These are phyloP conservation scores for Cepaea hortensis DNA, from an alignment of 2,888 invertebrate species.

Conservation along the genomic window DNA sequence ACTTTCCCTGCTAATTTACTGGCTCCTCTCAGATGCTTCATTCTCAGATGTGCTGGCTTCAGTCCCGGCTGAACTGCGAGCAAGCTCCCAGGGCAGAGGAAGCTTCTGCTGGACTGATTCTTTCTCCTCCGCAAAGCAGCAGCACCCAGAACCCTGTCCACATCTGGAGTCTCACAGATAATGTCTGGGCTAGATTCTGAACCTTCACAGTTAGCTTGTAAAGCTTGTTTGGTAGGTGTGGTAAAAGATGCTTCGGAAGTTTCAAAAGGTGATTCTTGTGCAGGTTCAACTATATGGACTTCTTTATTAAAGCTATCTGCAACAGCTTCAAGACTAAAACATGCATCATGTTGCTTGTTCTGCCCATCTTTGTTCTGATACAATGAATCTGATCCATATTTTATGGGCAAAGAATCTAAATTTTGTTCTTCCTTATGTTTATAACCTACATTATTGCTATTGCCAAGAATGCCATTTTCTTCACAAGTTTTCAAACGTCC, in stretches of 20 bases:
- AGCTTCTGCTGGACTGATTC: conserved; percentile 58
- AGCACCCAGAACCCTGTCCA: conserved; percentile 44
- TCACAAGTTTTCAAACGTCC: background rate
- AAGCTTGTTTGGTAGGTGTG: conserved; percentile 9
- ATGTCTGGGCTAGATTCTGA: conserved; percentile 52
- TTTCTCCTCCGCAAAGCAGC: background rate
- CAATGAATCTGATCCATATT: too few species aligned
- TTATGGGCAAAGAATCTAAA: background rate
- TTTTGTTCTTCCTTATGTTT: background rate
- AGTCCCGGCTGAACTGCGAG: conserved; percentile 58
- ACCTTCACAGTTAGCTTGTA: background rate
- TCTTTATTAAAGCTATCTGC: too few species aligned
- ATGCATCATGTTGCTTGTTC: background rate
- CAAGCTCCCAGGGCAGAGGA: conserved; percentile 55
- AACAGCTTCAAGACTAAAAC: too few species aligned
- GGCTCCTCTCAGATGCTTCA: conserved; percentile 32
- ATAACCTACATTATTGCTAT: background rate
- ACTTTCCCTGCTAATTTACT: conserved; percentile 37
- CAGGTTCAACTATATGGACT: too few species aligned
- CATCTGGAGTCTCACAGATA: conserved; percentile 65
- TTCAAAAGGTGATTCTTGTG: background rate
- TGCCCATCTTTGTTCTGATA: too few species aligned
- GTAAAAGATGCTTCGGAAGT: background rate
- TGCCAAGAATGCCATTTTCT: background rate
- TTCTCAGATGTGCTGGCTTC: conserved; percentile 50